Base-by-base conservation (phyloP, 2,113 vertebrate species). In the Rana temporaria region DNA sequence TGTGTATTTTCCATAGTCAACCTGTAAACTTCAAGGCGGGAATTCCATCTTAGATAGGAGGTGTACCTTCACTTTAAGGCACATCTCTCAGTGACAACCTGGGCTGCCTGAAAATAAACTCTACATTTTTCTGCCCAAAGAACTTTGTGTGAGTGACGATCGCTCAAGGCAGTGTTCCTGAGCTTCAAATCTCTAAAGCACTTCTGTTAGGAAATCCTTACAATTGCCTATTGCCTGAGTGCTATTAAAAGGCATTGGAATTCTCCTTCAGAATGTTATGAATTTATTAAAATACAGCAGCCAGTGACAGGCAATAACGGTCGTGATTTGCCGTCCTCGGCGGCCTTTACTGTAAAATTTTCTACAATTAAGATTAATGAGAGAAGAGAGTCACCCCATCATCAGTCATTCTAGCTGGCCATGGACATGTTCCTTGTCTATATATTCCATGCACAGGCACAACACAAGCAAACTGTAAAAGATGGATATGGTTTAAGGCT, bases 321-420 rank as follows among this genome's bases (percentile, higher is more conserved):
- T 30, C 30, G 30, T 80, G 78, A 70, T 70, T 60, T 80, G 55
- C 78, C n/a, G 56, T 42, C 59, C 78, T 68, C 78, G 18, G n/a
- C 56, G 48, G 78, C 34, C 57, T 70, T n/a, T 30, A 62, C 78
- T 70, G 67, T 80, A 70, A 80, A 48, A 80, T 48, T 66, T 56
- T 80, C 56, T 67, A 70, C 78, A 70, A 80, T 70, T 80, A 70
- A 80, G 66, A 80, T 80, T 80, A 70, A 80, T 59, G 78, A 80
- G 78, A 4, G 56, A 59, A 56, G 32, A 56, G 67, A 80, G 55
- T 57, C 66, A 62, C 78, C 78, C 66, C 56, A 42, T 69, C 64
- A 80, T 80, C 69, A 80, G 32, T 70, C 42, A 70, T 62, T 57
- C 42, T 38, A 80, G 30, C 16, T 68, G 66, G 53, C 66, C 78